Base-by-base conservation (phyloP, 2,113 vertebrate genomes). In the Chaetodon auriga region DNA sequence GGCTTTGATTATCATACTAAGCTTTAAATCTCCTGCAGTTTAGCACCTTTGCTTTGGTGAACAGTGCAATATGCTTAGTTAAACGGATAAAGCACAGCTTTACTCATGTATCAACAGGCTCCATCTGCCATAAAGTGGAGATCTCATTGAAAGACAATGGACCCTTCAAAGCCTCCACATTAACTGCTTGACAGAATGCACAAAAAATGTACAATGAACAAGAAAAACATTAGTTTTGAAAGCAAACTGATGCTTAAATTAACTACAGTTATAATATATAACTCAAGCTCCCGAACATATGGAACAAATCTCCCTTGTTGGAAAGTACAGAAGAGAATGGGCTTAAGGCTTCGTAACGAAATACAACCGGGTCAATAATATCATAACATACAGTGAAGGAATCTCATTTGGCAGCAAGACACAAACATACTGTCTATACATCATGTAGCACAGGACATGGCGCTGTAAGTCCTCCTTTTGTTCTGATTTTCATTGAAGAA, bases 11-110 rank as follows among this genome's bases (percentile, higher is more conserved):
- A 58, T 23, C 60, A 80, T 3, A 57, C 25, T 57, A 15, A 81
- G 10, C 15, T 54, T 70, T 68, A 63, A 74, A 55, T 61, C 11
- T 3, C 49, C 38, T 61, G 30, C 45, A 69, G 46, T 15, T 77
- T 14, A 79, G 30, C 19, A 63, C 70, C n/a, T 46, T 63, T 82
- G 60, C 78, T 90, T 89, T 86, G 71, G 85, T 87, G 49, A 73
- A 78, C 60, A 85, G 53, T 88, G 74, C 82, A 89, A 80, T 45
- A 78, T 55, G 21, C 45, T 86, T 68, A 36, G 16, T 65, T 73
- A 35, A 80, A 64, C 5, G 48, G 18, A 77, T 81, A 74, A 88
- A 87, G 60, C 64, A 75, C 45, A 81, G 60, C 30, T 58, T 83
- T 54, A 77, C 12, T 70, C 19, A 3, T 38, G 51, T 36, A 79